Evolutionary conservation across 2,113 vertebrate species (phyloP).

Genomic region (Saccopteryx bilineata): DNA sequence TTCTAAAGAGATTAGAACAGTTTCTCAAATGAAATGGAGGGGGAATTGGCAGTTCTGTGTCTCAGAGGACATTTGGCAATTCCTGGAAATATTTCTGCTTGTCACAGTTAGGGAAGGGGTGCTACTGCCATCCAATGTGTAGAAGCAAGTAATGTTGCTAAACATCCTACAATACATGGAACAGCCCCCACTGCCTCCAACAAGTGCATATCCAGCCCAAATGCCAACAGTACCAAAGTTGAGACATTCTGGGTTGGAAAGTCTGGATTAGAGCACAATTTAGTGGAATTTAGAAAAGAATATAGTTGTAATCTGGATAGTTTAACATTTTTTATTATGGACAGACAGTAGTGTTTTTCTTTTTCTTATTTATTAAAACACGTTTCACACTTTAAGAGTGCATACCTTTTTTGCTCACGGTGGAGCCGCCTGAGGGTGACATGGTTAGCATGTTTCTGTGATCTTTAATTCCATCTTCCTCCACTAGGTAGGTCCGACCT

Average conservation of each 20-base stretch:
- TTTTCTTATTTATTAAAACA: background rate
- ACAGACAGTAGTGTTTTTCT: background rate
- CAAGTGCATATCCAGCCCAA: background rate
- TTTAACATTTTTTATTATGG: background rate
- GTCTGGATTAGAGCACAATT: background rate
- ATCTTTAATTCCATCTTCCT: background rate
- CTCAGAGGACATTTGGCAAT: background rate
- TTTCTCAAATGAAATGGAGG: background rate
- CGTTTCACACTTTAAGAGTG: background rate
- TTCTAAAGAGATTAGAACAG: background rate
- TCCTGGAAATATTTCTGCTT: background rate
- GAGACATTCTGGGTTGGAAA: background rate
- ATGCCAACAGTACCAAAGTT: background rate
- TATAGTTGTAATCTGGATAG: too few relatives aligned
- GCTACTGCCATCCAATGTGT: background rate
- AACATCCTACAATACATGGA: background rate
- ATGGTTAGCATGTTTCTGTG: background rate
- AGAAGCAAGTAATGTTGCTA: background rate
- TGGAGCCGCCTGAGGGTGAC: background rate
- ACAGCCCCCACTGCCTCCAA: background rate
- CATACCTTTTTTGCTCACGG: background rate
- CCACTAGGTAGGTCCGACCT: background rate
- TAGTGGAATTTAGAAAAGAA: background rate
- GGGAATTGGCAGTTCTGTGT: background rate
- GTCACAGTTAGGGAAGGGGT: background rate